Base-by-base conservation (phyloP, 2,888 invertebrate species). In the Caenorhabditis sulstoni region DNA sequence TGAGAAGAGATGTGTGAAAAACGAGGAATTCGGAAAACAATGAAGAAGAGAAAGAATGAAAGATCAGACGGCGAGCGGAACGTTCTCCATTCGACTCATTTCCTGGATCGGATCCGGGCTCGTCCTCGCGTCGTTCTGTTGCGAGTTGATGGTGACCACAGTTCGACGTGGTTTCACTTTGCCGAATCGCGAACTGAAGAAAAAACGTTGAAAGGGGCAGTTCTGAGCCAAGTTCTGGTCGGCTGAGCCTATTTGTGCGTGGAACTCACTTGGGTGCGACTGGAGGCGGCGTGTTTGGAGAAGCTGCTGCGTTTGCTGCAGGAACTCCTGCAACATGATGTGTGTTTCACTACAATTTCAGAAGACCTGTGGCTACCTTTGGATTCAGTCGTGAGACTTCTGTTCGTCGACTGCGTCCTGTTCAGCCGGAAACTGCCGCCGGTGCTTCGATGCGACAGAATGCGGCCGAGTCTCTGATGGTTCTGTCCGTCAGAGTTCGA, bases 401-500 rank as follows among this genome's bases (percentile, higher is more conserved):
- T 70, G 68, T 85, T 85, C 11, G 84, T 83, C 12, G 82, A 81
- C 67, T 87, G 87, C 23, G 84, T 82, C 58, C 88, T 77, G 67
- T 88, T 87, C 18, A 89, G 75, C 5, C 88, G 86, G 78, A 88
- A 89, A 58, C 86, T 86, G 9, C 88, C 88, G 20, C 85, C 85
- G 23, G 87, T 86, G 53, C 87, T 85, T 57, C 86, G 74, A 71
- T 85, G 84, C 35, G 85, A 81, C 22, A 86, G 76, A 52, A 86
- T 81, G 71, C 87, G 52, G 44, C 84, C 82, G 45, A 86, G 61
- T 64, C 83, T 58, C 35, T 79, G 82, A 65, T 84, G 86, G 41
- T 79, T 83, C 49, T 79, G 79, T n/a, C 79, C 81, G 12, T 82
- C 81, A 0, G 81, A 79, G 57, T 81, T 83, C 7, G 83, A 83